Conservation (phyloP, 2,888 invertebrate species). For the Oligia fasciuncula region DNA sequence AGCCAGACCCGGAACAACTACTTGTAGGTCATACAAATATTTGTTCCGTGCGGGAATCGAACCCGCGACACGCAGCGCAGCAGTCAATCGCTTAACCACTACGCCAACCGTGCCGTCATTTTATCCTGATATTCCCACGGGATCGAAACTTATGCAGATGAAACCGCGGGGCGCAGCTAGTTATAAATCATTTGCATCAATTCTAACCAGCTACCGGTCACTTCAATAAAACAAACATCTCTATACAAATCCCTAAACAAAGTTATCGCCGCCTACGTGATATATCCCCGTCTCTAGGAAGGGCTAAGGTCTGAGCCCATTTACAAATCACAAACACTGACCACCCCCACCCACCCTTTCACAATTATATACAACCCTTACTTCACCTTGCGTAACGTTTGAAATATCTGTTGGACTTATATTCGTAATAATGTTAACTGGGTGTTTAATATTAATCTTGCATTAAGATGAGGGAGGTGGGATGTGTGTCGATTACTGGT, state of each 20-base stretch:
- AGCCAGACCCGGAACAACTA: too few species aligned
- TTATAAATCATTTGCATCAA: neutral
- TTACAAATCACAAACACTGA: slow-evolving; percentile 91
- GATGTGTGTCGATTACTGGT: neutral
- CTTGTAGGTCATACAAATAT: too few species aligned
- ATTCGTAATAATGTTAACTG: slow-evolving; percentile 72
- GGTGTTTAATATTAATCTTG: slow-evolving; percentile 71
- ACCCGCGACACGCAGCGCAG: too few species aligned
- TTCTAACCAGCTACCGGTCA: slow-evolving; percentile 24
- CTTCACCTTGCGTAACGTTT: slow-evolving; percentile 82
- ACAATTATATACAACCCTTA: slow-evolving; percentile 81
- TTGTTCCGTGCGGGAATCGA: too few species aligned
- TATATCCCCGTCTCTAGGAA: slow-evolving; percentile 89
- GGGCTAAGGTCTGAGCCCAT: slow-evolving; percentile 89
- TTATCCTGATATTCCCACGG: too few species aligned
- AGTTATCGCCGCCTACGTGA: slow-evolving; percentile 89
- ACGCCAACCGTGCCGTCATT: too few species aligned
- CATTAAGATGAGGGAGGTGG: neutral
- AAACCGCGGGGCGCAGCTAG: too few species aligned
- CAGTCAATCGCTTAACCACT: too few species aligned
- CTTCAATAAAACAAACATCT: slow-evolving; percentile 69
- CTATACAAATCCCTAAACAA: slow-evolving; percentile 79
- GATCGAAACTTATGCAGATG: too few species aligned
- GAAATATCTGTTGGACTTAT: slow-evolving; percentile 86
- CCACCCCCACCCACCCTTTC: slow-evolving; percentile 80